Conservation (phyloP, 2,888 invertebrate species). For the Parthenolecanium corni region DNA sequence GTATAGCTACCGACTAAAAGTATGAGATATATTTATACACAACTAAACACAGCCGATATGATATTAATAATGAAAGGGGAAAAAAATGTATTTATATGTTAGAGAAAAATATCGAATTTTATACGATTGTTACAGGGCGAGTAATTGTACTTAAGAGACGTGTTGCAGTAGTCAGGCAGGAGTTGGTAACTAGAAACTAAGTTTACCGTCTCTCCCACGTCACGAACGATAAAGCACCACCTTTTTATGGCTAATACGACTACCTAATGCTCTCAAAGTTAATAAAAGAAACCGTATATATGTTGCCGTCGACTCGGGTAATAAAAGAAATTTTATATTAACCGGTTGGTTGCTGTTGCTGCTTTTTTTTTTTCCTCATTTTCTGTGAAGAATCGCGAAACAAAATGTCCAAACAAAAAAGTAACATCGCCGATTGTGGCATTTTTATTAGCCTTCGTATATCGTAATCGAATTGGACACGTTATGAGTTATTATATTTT, state of each 20-base stretch:
- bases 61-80: too few species aligned
- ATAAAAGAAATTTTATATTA: constrained; percentile 27
- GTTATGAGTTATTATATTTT: constrained; percentile 7
- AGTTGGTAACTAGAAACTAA: too few species aligned
- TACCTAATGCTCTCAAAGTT: constrained; percentile 19
- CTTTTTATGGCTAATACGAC: constrained; percentile 17
- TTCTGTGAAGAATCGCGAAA: too few species aligned
- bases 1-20: too few species aligned
- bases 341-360: constrained; percentile 16
- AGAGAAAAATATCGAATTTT: too few species aligned
- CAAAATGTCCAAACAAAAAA: constrained; percentile 10
- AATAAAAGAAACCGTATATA: constrained; percentile 19
- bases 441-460: constrained; percentile 11
- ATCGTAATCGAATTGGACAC: constrained; percentile 11
- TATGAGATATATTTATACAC: too few species aligned
- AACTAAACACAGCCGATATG: too few species aligned
- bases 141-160: too few species aligned
- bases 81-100: too few species aligned
- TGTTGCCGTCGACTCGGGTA: constrained; percentile 16
- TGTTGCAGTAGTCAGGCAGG: too few species aligned
- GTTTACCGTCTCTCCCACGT: constrained; percentile 6
- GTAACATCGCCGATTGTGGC: constrained; percentile 12
- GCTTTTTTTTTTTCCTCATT: neutral
- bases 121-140: too few species aligned
- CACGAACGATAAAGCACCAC: constrained; percentile 26